These are phyloP conservation scores for Orthonychiurus folsomi DNA, from an alignment of 2,888 invertebrate species.

Conservation along the genomic window DNA sequence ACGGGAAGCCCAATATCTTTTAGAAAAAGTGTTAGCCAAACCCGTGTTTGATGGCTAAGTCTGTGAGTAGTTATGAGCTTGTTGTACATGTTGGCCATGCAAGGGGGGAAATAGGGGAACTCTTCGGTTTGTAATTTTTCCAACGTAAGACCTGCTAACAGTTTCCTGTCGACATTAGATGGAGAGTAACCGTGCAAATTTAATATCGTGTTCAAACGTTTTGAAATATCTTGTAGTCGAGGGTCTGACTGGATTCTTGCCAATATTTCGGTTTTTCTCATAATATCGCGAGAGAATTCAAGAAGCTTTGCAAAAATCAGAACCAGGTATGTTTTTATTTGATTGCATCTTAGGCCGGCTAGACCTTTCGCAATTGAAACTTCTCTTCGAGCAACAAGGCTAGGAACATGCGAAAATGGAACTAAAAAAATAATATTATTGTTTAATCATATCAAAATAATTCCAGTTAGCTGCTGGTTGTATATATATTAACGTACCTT, in stretches of 20 bases:
- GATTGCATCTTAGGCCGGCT: constrained; percentile 49
- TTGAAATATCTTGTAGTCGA: constrained; percentile 6
- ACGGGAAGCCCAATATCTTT: constrained; percentile 62
- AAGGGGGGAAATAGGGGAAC: constrained; percentile 48
- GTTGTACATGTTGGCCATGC: constrained; percentile 56
- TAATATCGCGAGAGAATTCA: constrained; percentile 5
- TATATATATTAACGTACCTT: too few species aligned
- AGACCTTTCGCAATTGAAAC: constrained; percentile 50
- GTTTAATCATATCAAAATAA: too few species aligned
- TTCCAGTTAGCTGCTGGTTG: too few species aligned
- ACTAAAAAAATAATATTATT: constrained; percentile 46
- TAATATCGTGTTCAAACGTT: not conserved
- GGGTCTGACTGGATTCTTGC: too few species aligned
- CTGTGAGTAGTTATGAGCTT: constrained; percentile 53
- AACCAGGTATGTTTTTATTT: constrained; percentile 7
- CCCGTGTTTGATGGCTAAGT: constrained; percentile 56
- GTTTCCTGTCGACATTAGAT: not conserved
- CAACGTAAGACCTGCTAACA: not conserved
- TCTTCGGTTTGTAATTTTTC: not conserved
- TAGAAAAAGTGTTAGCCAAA: constrained; percentile 59
- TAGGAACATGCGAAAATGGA: constrained; percentile 51
- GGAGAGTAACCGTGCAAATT: not conserved
- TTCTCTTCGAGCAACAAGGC: constrained; percentile 50
- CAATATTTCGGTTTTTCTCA: constrained; percentile 11
- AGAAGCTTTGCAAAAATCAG: constrained; percentile 9